Evolutionary conservation across 1,140 invertebrate species (phyloP).

Genomic region (Ceratina australensis): DNA sequence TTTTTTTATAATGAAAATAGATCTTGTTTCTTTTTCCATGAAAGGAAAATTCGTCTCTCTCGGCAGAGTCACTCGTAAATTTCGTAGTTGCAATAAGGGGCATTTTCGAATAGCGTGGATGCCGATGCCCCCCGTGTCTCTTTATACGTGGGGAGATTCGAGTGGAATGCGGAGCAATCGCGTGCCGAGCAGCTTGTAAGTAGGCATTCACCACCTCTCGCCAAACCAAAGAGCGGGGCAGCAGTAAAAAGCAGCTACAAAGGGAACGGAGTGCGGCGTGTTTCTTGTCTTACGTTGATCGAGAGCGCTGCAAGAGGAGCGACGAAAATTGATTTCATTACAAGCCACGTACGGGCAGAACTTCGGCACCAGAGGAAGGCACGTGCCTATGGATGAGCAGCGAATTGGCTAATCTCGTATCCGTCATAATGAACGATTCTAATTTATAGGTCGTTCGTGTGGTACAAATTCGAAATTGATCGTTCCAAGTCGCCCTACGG

Average conservation of each 20-base stretch:
- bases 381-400: no score
- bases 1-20: no score
- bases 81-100: slow-evolving; percentile 19
- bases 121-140: slow-evolving; percentile 27
- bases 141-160: slow-evolving; percentile 23
- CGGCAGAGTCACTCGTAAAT: slow-evolving; percentile 7
- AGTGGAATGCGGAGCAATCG: slow-evolving; percentile 38
- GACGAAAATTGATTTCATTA: background rate
- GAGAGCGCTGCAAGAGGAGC: no score
- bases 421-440: background rate
- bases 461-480: background rate
- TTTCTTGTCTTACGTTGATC: background rate
- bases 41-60: no score
- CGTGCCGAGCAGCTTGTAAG: slow-evolving; percentile 26
- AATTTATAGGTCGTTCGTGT: background rate
- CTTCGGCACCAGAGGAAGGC: no score
- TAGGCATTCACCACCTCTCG: background rate
- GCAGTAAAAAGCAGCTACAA: background rate
- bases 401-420: no score
- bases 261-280: no score
- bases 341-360: no score
- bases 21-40: no score
- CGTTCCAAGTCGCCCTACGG: no score
- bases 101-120: slow-evolving; percentile 25
- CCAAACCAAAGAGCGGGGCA: background rate